These are phyloP conservation scores for Clanis bilineata DNA, from an alignment of 2,888 invertebrate species.

Conservation along the genomic window DNA sequence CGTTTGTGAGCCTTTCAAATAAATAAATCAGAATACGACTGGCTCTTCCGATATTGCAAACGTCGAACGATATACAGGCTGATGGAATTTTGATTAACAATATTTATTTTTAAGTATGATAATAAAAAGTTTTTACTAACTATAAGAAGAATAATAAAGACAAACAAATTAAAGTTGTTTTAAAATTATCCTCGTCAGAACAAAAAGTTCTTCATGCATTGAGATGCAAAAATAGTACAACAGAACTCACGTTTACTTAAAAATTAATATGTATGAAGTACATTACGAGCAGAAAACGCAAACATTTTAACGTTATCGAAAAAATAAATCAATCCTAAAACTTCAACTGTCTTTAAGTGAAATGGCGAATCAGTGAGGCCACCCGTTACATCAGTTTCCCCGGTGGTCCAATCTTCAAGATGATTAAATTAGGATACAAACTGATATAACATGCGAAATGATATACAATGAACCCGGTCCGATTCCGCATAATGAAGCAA, in stretches of 20 bases:
- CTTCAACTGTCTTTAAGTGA: constrained; percentile 59
- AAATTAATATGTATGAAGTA: constrained; percentile 4
- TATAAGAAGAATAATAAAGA: background rate
- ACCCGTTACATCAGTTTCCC: constrained; percentile 65
- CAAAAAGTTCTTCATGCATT: background rate
- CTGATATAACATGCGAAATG: constrained; percentile 79
- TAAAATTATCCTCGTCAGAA: background rate
- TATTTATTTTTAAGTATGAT: background rate
- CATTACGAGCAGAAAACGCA: background rate
- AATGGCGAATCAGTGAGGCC: constrained; percentile 62
- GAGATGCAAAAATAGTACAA: constrained; percentile 21
- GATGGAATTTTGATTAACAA: constrained; percentile 18
- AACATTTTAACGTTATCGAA: constrained; percentile 28
- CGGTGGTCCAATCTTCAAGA: constrained; percentile 80
- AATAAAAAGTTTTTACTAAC: background rate
- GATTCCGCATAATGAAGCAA: constrained; percentile 79
- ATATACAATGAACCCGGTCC: constrained; percentile 75
- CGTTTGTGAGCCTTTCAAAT: constrained; percentile 60
- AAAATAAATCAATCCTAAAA: constrained; percentile 51
- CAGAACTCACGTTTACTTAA: background rate
- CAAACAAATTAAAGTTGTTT: background rate
- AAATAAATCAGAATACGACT: constrained; percentile 64
- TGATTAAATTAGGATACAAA: constrained; percentile 80
- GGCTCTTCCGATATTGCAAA: constrained; percentile 56
- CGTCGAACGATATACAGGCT: constrained; percentile 46